Base-by-base conservation (phyloP, 2,888 invertebrate genomes). In the Caenorhabditis sinica region DNA sequence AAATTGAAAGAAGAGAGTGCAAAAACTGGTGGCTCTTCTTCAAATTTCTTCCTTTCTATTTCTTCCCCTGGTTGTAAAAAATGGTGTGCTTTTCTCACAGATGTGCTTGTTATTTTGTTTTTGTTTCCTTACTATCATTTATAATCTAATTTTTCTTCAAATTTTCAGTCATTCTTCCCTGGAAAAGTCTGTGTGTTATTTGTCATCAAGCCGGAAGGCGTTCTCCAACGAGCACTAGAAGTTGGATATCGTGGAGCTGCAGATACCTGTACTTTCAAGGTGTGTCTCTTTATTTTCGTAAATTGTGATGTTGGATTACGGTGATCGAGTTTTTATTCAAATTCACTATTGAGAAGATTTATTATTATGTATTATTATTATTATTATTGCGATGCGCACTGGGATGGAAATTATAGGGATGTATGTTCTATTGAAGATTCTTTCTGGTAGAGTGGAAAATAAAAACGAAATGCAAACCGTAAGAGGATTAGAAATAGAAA, bases 191-290 rank as follows among this genome's bases (percentile, higher is more conserved):
- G 88, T 30, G 89, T 91, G 43, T 82, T 90, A 23, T 89, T 90
- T 43, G 80, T 92, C 61, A 85, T 92, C 79, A 95, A 97, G 87
- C 98, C 98, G 28, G 95, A 96, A 76, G 96, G 97, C 89, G 97
- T 98, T 93, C 95, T 98, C 90, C 98, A 98, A 94, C 96, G 97
- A 93, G 97, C 97, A 43, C 95, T 98, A 89, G 98, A 98, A 95
- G 96, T 97, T 89, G 97, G 97, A 94, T 94, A 94, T 80, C 85
- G 91, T 30, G 90, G 88, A 45, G 85, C 91, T 45, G 88, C 89
- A 30, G 92, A 91, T 23, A 87, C 86, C 77, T 90, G 89, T 82
- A 80, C 89, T 56, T 92, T 91, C 86, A 90, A 91, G 88, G 92
- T 91, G 28, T n/a, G n/a, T 40, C 4, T 28, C 53, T 40, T 43